Conservation (phyloP, 2,797 vertebrate species). For the Loriculus beryllinus region DNA sequence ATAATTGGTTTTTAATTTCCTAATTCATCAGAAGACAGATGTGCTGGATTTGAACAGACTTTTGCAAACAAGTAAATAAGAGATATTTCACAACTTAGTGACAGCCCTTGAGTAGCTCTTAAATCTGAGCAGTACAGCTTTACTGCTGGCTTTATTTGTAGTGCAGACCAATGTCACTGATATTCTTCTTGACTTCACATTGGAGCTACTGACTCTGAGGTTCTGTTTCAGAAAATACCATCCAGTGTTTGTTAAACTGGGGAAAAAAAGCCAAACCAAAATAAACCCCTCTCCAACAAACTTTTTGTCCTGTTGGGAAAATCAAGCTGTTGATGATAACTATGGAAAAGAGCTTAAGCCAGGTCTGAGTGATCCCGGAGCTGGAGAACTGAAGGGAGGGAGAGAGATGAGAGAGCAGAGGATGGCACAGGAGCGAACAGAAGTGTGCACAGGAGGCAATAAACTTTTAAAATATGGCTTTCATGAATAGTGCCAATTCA, state of each 20-base stretch:
- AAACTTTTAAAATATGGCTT: not conserved
- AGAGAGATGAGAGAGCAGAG: not conserved
- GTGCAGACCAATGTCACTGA: rapidly evolving
- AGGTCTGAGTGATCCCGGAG: not conserved
- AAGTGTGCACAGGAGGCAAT: not conserved
- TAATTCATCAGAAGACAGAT: not conserved
- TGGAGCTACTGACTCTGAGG: not conserved
- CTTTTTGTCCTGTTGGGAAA: not conserved
- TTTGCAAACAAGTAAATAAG: not conserved
- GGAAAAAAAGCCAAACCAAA: not conserved
- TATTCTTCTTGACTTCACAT: not conserved
- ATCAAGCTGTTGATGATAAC: not conserved
- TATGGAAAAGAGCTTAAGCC: not conserved
- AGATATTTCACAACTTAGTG: not conserved
- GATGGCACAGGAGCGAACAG: not conserved
- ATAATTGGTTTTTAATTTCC: not conserved
- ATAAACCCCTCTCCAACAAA: rapidly evolving
- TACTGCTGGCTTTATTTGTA: not conserved
- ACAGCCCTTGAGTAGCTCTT: not conserved
- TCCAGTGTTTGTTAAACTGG: not conserved
- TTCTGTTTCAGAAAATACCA: not conserved
- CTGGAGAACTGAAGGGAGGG: not conserved
- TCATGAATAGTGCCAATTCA: not conserved
- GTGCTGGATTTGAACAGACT: not conserved
- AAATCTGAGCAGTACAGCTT: not conserved